A percentile compares a stretch with the other conserved stretches of the same genome.
phyloP scores from a whole-genome alignment of 2,113 vertebrate genomes.

The Sebastes fasciatus region DNA sequence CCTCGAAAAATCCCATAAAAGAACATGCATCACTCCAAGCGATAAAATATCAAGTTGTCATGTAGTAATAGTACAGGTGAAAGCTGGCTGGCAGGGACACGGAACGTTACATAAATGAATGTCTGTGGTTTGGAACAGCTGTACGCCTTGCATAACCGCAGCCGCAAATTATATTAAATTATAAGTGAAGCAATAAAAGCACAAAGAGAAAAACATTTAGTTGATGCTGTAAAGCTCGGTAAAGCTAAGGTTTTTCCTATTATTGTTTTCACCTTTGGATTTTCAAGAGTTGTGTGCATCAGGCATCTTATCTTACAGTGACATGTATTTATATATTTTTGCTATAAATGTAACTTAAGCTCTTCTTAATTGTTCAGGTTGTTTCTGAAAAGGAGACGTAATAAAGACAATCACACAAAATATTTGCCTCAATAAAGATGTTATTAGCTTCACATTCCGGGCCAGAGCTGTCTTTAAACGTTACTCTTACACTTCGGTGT shows the following conservation, averaged over 20 bases:
- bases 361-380: background rate
- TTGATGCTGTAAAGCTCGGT: background rate
- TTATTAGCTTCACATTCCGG: no score
- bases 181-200: conserved; percentile 26
- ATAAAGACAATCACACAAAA: background rate
- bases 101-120: conserved; percentile 24
- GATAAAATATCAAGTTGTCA: conserved; percentile 37
- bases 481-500: no score
- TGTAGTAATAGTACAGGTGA: conserved; percentile 46
- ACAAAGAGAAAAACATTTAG: conserved; percentile 30
- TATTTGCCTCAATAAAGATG: background rate
- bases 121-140: conserved; percentile 48
- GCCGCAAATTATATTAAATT: conserved; percentile 24
- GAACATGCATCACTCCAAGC: conserved; percentile 31
- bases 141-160: conserved; percentile 27
- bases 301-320: background rate
- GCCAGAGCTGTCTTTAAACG: no score
- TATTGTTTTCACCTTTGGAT: background rate
- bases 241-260: background rate
- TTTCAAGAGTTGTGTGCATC: background rate
- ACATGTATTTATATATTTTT: background rate
- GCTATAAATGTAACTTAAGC: background rate
- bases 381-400: background rate
- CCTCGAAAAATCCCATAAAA: conserved; percentile 30
- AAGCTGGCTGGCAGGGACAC: conserved; percentile 29